Evolutionary conservation across 64 coral and sea anemone species (phyloP).

Genomic region (Orbicella faveolata): DNA sequence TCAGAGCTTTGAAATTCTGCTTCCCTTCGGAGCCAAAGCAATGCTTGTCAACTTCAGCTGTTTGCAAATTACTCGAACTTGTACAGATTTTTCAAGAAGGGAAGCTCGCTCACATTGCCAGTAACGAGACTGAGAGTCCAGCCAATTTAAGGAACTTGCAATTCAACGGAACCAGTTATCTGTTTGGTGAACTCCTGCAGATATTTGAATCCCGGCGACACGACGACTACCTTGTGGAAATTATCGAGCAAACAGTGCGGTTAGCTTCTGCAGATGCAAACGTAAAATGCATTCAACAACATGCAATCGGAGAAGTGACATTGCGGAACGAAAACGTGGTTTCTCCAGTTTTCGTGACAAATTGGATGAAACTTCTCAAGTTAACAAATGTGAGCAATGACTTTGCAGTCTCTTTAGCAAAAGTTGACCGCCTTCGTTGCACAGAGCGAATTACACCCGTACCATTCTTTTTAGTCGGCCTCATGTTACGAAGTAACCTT

Average conservation of each 20-base stretch:
- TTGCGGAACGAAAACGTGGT: neutral
- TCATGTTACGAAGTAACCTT: neutral
- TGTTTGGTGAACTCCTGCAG: neutral
- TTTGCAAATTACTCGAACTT: conserved; percentile 15
- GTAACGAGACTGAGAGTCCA: neutral
- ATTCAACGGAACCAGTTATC: neutral
- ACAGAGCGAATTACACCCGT: neutral
- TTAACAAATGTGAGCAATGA: neutral
- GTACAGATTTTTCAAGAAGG: conserved; percentile 6
- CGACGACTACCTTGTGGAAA: neutral
- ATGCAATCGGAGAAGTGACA: neutral
- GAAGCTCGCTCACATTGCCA: neutral
- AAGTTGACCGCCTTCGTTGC: neutral
- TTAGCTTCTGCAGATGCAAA: neutral
- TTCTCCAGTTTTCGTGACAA: neutral
- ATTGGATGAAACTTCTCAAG: neutral
- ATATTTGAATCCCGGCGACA: neutral
- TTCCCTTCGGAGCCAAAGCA: neutral
- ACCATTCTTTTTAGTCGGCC: neutral
- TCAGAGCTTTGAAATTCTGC: conserved; percentile 1
- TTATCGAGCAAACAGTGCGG: neutral
- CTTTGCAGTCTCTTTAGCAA: conserved; percentile 1
- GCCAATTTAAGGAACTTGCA: neutral
- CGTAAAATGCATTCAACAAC: neutral
- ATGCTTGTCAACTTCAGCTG: neutral